Base-by-base conservation (phyloP, 1,140 invertebrate genomes). In the Aporrectodea caliginosa region DNA sequence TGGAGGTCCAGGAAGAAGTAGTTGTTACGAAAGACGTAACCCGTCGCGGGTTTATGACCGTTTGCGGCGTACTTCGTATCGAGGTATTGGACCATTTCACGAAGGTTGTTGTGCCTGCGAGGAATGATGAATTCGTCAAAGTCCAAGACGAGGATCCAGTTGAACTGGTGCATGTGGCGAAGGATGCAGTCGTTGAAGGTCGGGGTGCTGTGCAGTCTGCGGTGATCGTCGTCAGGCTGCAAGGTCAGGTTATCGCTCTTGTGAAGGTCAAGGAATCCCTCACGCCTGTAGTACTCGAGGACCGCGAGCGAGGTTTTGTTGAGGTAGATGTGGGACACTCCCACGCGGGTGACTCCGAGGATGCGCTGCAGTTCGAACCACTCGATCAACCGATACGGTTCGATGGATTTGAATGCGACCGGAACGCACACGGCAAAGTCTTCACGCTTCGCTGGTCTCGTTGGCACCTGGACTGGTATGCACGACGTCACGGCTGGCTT, bases 61-160 rank as follows among this genome's bases (percentile, higher is more conserved):
- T n/a, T n/a, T n/a, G n/a, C n/a, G n/a, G n/a, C n/a, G 22, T 58
- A 58, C 43, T 58, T 58, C 6, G 22, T 22, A 22, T 58, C 43
- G 6, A 58, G 43, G 43, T 58, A 58, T 6, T 58, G 6, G 43
- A 58, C 22, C 6, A 58, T 6, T 58, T 58, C 43, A 22, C 6
- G 22, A 12, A 58, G 43, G 43, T 58, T 58, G 6, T 58, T 6
- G 22, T 58, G 43, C 22, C 22, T 58, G 6, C 43, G 6, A 0
- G 83, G 83, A 14, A 83, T 75, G 12, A 84, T 82, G 43, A 82
- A 79, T 58, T 83, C 81, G 32, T 81, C 75, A 73, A 82, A 79
- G 31, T 84, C 82, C 27, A 82, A 68, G 2, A 82, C 70, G 27
- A 81, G 16, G 22, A 82, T 72, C 33, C 75, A 79, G 27, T 72